Evolutionary conservation across 2,797 vertebrate species (phyloP).

Genomic region (Coluber constrictor): DNA sequence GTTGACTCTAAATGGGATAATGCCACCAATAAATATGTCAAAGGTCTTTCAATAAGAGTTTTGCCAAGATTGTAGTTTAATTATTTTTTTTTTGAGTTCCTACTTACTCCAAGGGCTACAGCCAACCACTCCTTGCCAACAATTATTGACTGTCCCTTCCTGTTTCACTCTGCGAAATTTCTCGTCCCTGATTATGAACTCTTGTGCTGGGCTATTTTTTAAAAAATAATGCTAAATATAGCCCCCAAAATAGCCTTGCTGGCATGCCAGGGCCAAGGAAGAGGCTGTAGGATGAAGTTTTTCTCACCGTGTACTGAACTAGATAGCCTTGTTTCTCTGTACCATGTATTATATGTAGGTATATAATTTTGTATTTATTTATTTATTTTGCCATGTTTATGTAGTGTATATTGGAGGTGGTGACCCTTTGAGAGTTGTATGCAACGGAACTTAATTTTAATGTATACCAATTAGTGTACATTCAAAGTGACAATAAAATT

Average conservation of each 20-base stretch:
- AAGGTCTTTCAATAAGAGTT: not conserved
- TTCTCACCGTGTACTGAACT: no score
- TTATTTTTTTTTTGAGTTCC: not conserved
- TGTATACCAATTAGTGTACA: no score
- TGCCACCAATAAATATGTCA: not conserved
- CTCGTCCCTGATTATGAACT: not conserved
- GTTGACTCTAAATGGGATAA: conserved; percentile 48
- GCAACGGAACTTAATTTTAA: no score
- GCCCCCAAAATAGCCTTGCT: not conserved
- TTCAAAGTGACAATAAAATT: no score
- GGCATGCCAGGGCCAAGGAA: not conserved
- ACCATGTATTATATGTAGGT: no score
- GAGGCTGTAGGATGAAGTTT: conserved; percentile 13
- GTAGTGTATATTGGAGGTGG: no score
- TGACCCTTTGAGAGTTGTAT: no score
- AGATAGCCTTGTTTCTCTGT: no score
- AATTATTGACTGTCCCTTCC: not conserved
- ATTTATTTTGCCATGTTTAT: no score
- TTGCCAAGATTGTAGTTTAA: not conserved
- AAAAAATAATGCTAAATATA: not conserved
- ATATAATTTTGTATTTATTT: no score
- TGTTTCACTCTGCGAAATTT: not conserved
- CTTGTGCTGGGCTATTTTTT: not conserved
- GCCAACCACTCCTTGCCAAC: not conserved
- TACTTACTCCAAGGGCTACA: not conserved